phyloP scores from a whole-genome alignment of 2,888 invertebrate genomes.

The Parnassius apollo region DNA sequence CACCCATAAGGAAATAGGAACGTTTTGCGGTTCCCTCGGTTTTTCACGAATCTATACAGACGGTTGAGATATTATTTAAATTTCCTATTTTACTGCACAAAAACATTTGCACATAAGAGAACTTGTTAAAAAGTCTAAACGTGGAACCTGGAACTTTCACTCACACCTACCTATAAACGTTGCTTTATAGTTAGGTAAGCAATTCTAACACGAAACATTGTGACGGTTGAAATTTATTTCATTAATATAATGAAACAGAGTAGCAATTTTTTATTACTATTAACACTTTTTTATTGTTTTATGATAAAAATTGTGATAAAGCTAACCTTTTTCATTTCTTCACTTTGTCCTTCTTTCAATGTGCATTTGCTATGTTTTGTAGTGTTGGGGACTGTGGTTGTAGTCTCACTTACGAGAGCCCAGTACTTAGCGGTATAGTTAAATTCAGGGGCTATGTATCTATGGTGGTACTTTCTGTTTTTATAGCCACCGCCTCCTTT shows the following conservation, averaged over 20 bases:
- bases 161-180: no score
- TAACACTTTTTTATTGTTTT: no score
- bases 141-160: no score
- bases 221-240: no score
- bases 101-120: no score
- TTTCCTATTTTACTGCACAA: no score
- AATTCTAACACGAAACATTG: no score
- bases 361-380: conserved; percentile 70
- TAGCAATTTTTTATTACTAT: no score
- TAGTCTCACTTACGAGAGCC: conserved; percentile 72
- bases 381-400: conserved; percentile 48
- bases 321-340: conserved; percentile 68
- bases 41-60: conserved; percentile 59
- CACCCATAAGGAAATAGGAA: conserved; percentile 87
- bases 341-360: conserved; percentile 64
- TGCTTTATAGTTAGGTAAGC: no score
- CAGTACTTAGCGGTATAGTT: conserved; percentile 74
- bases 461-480: conserved; percentile 69
- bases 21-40: conserved; percentile 64
- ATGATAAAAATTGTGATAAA: background rate
- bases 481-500: conserved; percentile 70
- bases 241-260: no score
- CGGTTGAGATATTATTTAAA: no score
- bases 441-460: conserved; percentile 73
- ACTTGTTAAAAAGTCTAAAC: no score